phyloP scores from a whole-genome alignment of 2,888 invertebrate genomes.

The Agrilus mali region DNA sequence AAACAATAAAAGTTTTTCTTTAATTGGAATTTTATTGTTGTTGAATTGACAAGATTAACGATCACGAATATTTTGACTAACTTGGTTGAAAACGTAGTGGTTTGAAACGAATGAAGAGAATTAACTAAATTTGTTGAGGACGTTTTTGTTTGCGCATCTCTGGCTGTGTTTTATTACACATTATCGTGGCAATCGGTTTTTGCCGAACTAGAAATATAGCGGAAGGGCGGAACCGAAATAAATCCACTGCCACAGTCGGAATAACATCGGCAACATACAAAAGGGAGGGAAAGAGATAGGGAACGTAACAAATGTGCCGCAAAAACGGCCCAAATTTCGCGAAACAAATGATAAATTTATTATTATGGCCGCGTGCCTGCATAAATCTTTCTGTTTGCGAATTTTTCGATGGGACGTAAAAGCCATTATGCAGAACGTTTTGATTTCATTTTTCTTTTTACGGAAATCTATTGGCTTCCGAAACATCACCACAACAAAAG shows the following conservation, averaged over 20 bases:
- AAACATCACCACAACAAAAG: too few species aligned
- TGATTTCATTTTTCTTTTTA: too few species aligned
- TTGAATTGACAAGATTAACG: too few species aligned
- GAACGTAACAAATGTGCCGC: slow-evolving; percentile 29
- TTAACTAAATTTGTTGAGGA: too few species aligned
- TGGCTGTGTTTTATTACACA: slow-evolving; percentile 27
- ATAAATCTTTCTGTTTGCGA: slow-evolving; percentile 25
- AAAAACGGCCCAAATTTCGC: slow-evolving; percentile 30
- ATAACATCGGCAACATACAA: slow-evolving; percentile 25
- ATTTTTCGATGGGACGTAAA: slow-evolving; percentile 13
- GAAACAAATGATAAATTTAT: slow-evolving; percentile 31
- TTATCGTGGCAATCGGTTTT: slow-evolving; percentile 28
- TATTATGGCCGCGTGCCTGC: slow-evolving; percentile 23
- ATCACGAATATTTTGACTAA: too few species aligned
- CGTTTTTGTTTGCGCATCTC: slow-evolving; percentile 7
- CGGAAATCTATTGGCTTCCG: too few species aligned
- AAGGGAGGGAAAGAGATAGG: not conserved
- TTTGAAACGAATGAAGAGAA: too few species aligned
- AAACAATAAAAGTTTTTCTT: too few species aligned
- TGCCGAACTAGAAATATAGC: slow-evolving; percentile 27
- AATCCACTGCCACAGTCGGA: slow-evolving; percentile 24
- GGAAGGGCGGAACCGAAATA: slow-evolving; percentile 26
- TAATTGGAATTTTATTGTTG: too few species aligned
- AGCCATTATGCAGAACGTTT: not conserved
- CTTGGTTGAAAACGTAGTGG: too few species aligned